Conservation (phyloP, 1,140 invertebrate species). For the Drosophila sechellia region DNA sequence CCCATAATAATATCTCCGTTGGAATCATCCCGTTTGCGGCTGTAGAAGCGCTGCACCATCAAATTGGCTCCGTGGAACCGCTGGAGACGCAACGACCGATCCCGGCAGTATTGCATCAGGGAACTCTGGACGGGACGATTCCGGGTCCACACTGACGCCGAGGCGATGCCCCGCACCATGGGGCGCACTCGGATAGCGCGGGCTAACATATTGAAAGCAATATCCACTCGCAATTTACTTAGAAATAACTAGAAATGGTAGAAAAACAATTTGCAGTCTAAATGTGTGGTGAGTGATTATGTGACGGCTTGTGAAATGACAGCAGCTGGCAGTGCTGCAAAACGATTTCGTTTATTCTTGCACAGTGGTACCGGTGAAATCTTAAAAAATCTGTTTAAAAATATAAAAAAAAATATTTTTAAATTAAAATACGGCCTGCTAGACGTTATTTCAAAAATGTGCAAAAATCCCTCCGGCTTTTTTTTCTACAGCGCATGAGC, state of each 20-base stretch:
- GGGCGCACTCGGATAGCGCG: constrained; percentile 59
- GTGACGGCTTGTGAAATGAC: constrained; percentile 68
- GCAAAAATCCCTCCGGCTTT: background rate
- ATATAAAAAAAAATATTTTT: no score
- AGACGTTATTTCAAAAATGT: no score
- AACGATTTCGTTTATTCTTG: background rate
- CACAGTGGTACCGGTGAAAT: constrained; percentile 5
- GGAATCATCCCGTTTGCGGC: constrained; percentile 53
- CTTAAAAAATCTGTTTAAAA: no score
- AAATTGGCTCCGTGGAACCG: constrained; percentile 37
- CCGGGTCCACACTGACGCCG: constrained; percentile 41
- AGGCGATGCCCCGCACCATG: constrained; percentile 54
- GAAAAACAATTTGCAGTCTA: constrained; percentile 37
- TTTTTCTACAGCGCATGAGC: background rate
- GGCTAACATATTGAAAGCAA: constrained; percentile 52
- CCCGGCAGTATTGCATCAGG: constrained; percentile 41
- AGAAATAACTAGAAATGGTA: constrained; percentile 45
- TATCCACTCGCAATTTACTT: constrained; percentile 34
- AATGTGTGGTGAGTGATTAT: constrained; percentile 68
- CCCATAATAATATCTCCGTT: constrained; percentile 40
- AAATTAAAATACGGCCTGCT: no score
- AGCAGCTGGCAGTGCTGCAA: constrained; percentile 27
- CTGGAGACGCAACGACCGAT: constrained; percentile 24
- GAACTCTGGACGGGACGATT: constrained; percentile 41
- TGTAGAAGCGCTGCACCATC: constrained; percentile 50